Evolutionary conservation across 2,113 vertebrate species (phyloP).

Genomic region (Eptesicus fuscus): DNA sequence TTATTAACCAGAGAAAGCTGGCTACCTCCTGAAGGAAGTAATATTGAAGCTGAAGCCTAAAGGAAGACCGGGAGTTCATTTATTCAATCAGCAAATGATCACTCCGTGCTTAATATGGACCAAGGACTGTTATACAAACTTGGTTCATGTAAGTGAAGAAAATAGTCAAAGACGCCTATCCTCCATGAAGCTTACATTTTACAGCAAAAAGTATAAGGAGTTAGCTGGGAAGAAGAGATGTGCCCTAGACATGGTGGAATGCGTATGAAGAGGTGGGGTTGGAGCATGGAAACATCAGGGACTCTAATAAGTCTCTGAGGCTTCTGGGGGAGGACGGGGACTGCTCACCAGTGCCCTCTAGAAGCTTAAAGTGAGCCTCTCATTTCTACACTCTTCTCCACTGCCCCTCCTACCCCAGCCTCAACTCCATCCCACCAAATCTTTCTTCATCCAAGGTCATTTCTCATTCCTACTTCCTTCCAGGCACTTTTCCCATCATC

Average conservation of each 20-base stretch:
- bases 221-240: background rate
- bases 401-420: background rate
- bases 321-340: background rate
- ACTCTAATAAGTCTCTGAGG: background rate
- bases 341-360: background rate
- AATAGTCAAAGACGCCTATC: background rate
- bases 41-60: background rate
- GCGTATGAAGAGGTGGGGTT: background rate
- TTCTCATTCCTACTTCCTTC: background rate
- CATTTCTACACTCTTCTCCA: background rate
- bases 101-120: background rate
- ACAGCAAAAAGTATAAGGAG: background rate
- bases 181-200: background rate
- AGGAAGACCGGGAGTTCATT: background rate
- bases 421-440: background rate
- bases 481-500: background rate
- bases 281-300: background rate
- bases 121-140: background rate
- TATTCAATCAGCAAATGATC: background rate
- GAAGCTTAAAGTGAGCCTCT: background rate
- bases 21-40: background rate
- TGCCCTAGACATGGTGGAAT: background rate
- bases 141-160: background rate
- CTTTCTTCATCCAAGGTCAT: background rate
- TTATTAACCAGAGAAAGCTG: background rate